phyloP scores from a whole-genome alignment of 2,113 vertebrate genomes.

The Indicator maculatus region DNA sequence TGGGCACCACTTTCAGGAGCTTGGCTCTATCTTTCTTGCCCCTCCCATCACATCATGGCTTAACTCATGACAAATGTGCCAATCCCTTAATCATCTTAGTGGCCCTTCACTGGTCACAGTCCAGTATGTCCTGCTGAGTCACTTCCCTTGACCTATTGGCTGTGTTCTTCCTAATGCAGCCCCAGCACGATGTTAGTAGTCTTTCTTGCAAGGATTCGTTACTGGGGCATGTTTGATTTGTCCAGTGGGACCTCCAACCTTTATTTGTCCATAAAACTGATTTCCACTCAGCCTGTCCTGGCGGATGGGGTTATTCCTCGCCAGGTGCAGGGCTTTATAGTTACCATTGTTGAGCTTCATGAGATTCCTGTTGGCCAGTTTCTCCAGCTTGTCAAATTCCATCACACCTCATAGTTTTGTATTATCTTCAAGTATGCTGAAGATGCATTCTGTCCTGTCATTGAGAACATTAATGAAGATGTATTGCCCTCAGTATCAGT shows the following conservation, averaged over 20 bases:
- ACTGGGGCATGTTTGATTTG: background rate
- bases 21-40: background rate
- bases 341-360: background rate
- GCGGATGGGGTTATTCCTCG: background rate
- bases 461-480: background rate
- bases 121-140: background rate
- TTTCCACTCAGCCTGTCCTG: background rate
- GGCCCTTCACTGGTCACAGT: background rate
- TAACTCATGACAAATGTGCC: background rate
- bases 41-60: background rate
- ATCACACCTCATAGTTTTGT: background rate
- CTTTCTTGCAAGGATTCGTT: background rate
- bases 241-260: background rate
- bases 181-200: background rate
- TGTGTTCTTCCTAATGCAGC: background rate
- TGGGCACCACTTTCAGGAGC: background rate
- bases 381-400: background rate
- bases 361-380: background rate
- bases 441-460: background rate
- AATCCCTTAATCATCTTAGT: background rate
- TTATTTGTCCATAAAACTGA: background rate
- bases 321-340: background rate
- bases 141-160: background rate
- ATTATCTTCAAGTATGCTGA: background rate
- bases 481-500: background rate